These are phyloP conservation scores for Hipposideros larvatus DNA, from an alignment of 2,797 vertebrate species.

Conservation along the genomic window DNA sequence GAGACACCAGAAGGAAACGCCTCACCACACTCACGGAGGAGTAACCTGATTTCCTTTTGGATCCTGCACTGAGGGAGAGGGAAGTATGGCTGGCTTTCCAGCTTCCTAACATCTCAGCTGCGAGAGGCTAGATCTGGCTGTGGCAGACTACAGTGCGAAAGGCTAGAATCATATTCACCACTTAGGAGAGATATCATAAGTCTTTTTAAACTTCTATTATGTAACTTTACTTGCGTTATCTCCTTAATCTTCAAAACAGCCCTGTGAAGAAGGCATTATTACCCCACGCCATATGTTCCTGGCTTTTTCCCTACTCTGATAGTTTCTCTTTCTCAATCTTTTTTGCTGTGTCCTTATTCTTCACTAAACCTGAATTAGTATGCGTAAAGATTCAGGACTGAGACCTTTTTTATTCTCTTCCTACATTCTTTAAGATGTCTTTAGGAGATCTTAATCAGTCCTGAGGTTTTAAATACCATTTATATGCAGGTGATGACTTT, in stretches of 20 bases:
- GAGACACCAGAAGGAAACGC: neutral
- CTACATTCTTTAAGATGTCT: neutral
- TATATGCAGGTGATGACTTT: neutral
- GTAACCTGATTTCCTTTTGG: neutral
- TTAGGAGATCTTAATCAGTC: neutral
- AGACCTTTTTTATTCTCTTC: neutral
- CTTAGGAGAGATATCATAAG: neutral
- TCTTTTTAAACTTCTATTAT: neutral
- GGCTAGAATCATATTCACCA: neutral
- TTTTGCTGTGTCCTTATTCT: neutral
- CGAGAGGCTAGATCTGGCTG: neutral
- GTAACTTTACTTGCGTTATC: neutral
- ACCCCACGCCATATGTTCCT: neutral
- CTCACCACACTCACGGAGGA: neutral
- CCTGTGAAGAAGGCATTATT: neutral
- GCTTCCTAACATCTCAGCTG: neutral
- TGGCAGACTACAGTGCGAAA: neutral
- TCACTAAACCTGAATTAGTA: constrained; percentile 39
- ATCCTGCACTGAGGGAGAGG: neutral
- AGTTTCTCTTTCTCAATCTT: neutral
- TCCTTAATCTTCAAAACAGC: constrained; percentile 31
- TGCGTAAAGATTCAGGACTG: neutral
- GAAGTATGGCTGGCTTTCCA: neutral
- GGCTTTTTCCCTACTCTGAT: neutral
- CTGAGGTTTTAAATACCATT: neutral